Evolutionary conservation across 2,113 vertebrate species (phyloP).

Genomic region (Egretta garzetta): DNA sequence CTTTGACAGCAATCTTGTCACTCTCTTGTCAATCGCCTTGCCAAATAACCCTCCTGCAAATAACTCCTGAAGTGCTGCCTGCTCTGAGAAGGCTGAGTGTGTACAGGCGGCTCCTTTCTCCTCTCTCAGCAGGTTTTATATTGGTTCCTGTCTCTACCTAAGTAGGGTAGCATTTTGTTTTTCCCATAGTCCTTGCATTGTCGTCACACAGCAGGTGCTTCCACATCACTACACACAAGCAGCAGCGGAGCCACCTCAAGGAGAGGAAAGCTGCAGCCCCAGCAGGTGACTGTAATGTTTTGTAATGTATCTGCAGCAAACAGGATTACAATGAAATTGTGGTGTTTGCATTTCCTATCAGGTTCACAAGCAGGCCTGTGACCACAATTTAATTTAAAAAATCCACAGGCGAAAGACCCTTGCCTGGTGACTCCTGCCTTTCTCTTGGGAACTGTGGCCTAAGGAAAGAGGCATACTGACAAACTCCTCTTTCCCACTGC

Average conservation of each 20-base stretch:
- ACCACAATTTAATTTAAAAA: not conserved
- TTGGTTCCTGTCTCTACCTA: not conserved
- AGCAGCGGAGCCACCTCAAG: rapidly evolving
- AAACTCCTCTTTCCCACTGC: not conserved
- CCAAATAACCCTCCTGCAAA: not conserved
- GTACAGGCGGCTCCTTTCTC: not conserved
- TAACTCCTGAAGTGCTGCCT: not conserved
- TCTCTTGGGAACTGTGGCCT: not conserved
- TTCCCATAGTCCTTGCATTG: not conserved
- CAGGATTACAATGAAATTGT: not conserved
- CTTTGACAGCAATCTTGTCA: not conserved
- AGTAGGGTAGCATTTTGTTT: not conserved
- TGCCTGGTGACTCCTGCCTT: not conserved
- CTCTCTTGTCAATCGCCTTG: not conserved
- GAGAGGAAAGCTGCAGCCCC: not conserved
- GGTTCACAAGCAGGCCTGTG: not conserved
- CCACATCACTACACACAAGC: not conserved
- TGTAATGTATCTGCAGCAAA: not conserved
- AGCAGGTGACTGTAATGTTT: rapidly evolving
- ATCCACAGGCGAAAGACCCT: not conserved
- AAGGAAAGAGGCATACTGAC: not conserved
- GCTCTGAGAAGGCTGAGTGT: rapidly evolving
- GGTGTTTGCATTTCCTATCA: not conserved
- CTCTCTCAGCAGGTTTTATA: not conserved
- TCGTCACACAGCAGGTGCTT: not conserved